Evolutionary conservation across 2,797 vertebrate species (phyloP), one percentile per base, ranked within the genome.

Genomic region (Melopsittacus undulatus): DNA sequence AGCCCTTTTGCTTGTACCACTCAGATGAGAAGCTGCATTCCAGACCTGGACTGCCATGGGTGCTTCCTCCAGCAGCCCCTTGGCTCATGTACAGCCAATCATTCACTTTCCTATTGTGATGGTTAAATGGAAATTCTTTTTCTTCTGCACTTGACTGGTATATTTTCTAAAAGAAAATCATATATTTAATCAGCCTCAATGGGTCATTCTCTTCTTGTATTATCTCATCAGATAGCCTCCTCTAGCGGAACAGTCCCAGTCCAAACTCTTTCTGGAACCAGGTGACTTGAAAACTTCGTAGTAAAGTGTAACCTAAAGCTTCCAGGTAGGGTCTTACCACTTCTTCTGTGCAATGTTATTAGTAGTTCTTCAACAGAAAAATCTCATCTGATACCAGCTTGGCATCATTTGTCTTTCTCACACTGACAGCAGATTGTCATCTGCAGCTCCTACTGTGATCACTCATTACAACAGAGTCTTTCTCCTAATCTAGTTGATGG

Each of bases 31-130:
- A 87, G n/a, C 46, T 89, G 63, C 8, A 1, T 89, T 82, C 70
- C 67, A 79, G 67, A 36, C 52, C 4, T 20, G 46, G 23, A 45
- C 36, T 62, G 36, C 32, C n/a, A 20, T 0, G 6, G 70, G 23
- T 87, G 11, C 29, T 61, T 72, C 17, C 36, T 84, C 45, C 40
- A 48, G 24, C 36, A 82, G 24, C 22, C 57, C 11, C 42, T 61
- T 2, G 0, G 36, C 32, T 69, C 5, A 0, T 3, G 7, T 57
- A 30, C 8, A 73, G 29, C 19, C 17, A 30, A 43, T 75, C 62
- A 34, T 66, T 77, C 18, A 16, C 43, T 46, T 68, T 38, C 48
- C 23, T 66, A 20, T 56, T 3, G 0, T 26, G 18, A 40, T 72
- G 15, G 46, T 36, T 48, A 85, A 72, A 51, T 61, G 19, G 19